Conservation (phyloP, 2,113 vertebrate species). For the Mola mola region DNA sequence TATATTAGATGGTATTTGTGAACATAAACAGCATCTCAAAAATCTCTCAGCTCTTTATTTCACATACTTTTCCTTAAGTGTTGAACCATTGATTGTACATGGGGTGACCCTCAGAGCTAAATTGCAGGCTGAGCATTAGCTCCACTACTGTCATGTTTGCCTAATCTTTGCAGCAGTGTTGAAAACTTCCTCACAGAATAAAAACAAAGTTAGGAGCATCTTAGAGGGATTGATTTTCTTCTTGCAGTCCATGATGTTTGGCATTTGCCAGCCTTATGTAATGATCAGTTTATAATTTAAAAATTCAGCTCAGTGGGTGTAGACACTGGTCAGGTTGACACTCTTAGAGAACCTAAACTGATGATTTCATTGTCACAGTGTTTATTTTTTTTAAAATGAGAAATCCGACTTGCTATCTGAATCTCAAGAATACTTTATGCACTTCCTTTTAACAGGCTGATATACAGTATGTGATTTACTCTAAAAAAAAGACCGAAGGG, state of each 20-base stretch:
- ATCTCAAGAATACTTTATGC: constrained; percentile 1
- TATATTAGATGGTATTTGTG: no score
- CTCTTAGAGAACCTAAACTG: constrained; percentile 17
- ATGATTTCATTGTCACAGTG: constrained; percentile 40
- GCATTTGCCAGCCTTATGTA: constrained; percentile 24
- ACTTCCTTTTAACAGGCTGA: constrained; percentile 7
- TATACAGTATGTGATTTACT: constrained; percentile 18
- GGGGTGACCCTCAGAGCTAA: no score
- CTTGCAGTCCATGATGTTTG: constrained; percentile 6
- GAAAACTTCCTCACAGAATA: constrained; percentile 15
- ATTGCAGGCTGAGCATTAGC: no score
- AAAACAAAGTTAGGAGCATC: neutral
- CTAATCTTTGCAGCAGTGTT: constrained; percentile 19
- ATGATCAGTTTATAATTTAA: constrained; percentile 43
- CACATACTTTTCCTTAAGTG: no score
- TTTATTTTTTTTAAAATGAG: constrained; percentile 22
- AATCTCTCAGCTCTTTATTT: no score
- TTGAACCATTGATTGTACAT: no score
- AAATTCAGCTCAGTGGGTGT: constrained; percentile 33
- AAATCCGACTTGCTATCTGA: constrained; percentile 19
- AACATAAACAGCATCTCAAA: no score
- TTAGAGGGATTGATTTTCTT: constrained; percentile 2
- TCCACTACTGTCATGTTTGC: neutral
- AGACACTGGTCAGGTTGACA: constrained; percentile 11
- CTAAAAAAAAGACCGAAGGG: constrained; percentile 2